phyloP scores from a whole-genome alignment of 2,888 invertebrate genomes.

The Molorchus minor region DNA sequence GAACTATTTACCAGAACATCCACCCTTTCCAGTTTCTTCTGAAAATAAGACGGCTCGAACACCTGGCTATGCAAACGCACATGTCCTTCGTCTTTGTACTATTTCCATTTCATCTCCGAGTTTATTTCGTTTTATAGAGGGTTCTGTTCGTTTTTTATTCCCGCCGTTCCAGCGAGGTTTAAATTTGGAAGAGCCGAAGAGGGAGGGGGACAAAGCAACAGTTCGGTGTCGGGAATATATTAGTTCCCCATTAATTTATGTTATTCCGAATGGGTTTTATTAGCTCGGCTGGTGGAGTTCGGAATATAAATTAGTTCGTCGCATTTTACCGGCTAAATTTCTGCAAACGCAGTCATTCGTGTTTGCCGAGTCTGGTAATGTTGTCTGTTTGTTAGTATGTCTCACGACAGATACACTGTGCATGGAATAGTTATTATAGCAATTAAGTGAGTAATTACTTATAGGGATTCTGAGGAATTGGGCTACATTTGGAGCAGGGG shows the following conservation, averaged over 20 bases:
- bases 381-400: not conserved
- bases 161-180: conserved; percentile 25
- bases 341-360: not conserved
- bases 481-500: too few species aligned
- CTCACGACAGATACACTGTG: too few species aligned
- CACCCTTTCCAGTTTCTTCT: conserved; percentile 20
- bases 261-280: conserved; percentile 1
- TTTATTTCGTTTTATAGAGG: conserved; percentile 27
- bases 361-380: not conserved
- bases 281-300: not conserved
- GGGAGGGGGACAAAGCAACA: conserved; percentile 19
- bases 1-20: not conserved
- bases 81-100: conserved; percentile 37
- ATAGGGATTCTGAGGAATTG: too few species aligned
- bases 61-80: conserved; percentile 35
- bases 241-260: conserved; percentile 13
- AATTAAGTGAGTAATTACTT: too few species aligned
- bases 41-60: conserved; percentile 30
- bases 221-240: conserved; percentile 7
- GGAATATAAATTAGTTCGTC: not conserved
- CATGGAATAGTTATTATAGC: too few species aligned
- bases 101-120: conserved; percentile 24
- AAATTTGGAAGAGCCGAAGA: conserved; percentile 27
- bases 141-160: conserved; percentile 29
- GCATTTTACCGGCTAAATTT: not conserved